A percentile compares a stretch with the other conserved stretches of the same genome.
phyloP scores from a whole-genome alignment of 2,888 invertebrate genomes.

The Mantis religiosa region DNA sequence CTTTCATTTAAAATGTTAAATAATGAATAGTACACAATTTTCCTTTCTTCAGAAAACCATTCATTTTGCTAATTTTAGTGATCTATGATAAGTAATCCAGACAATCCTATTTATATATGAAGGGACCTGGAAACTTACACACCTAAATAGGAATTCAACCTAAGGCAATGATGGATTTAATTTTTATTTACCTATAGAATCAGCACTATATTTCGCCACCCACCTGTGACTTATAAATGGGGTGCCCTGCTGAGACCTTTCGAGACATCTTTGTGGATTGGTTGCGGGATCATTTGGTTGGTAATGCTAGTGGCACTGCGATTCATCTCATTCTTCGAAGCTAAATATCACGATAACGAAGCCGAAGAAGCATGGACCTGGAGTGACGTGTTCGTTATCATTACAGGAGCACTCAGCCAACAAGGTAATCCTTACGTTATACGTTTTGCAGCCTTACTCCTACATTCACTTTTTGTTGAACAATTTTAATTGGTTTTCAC shows the following conservation, averaged over 20 bases:
- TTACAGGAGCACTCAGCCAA: constrained; percentile 56
- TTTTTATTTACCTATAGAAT: not conserved
- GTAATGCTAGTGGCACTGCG: constrained; percentile 15
- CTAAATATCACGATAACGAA: not conserved
- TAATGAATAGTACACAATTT: too few relatives aligned
- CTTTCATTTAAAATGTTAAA: too few relatives aligned
- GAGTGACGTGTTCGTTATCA: constrained; percentile 51
- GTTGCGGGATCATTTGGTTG: constrained; percentile 41
- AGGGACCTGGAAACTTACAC: too few relatives aligned
- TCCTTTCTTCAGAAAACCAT: too few relatives aligned
- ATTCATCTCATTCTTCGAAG: constrained; percentile 13
- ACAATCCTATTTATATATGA: too few relatives aligned
- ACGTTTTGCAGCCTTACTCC: not conserved
- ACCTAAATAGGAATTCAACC: too few relatives aligned
- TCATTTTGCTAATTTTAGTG: too few relatives aligned
- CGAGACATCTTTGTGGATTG: constrained; percentile 60
- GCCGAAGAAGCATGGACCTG: constrained; percentile 13
- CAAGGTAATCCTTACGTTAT: constrained; percentile 49
- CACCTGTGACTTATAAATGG: constrained; percentile 65
- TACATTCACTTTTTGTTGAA: too few relatives aligned
- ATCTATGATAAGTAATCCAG: too few relatives aligned
- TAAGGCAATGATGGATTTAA: too few relatives aligned
- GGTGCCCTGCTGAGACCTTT: constrained; percentile 69
- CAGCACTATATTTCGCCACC: constrained; percentile 64
- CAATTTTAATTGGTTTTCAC: too few relatives aligned